These are phyloP conservation scores for Circaetus gallicus DNA, from an alignment of 2,113 vertebrate species.

Conservation along the genomic window DNA sequence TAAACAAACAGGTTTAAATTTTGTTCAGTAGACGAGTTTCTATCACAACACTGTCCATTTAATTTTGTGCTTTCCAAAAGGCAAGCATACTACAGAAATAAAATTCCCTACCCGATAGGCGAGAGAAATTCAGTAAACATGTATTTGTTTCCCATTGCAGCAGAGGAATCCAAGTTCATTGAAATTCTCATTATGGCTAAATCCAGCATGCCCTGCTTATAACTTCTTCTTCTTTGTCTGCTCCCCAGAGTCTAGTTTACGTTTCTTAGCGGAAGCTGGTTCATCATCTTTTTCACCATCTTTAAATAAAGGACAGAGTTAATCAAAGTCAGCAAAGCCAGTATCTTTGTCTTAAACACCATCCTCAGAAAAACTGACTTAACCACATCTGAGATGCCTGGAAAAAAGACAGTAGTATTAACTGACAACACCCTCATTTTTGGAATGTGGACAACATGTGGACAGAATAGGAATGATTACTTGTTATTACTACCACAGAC, in stretches of 20 bases:
- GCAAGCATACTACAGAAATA: conserved; percentile 56
- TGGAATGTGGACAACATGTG: background rate
- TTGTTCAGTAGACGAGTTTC: conserved; percentile 28
- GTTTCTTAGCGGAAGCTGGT: conserved; percentile 81
- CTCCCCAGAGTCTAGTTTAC: conserved; percentile 84
- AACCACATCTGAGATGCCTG: background rate
- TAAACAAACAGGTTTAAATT: conserved; percentile 60
- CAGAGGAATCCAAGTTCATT: background rate
- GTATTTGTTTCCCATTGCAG: background rate
- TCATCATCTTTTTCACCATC: conserved; percentile 81
- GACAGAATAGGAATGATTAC: background rate
- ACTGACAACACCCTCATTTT: background rate
- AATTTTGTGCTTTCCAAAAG: conserved; percentile 50
- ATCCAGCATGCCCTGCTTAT: background rate
- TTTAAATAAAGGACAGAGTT: conserved; percentile 69
- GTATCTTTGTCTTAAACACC: background rate
- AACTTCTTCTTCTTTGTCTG: conserved; percentile 85
- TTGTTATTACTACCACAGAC: background rate
- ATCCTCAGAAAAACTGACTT: background rate
- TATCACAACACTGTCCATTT: conserved; percentile 14
- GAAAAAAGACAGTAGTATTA: background rate
- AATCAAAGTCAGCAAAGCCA: background rate
- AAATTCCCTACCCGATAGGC: background rate
- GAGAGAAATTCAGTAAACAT: conserved; percentile 7
- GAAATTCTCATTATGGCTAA: background rate